Base-by-base conservation (phyloP, 2,797 vertebrate species). In the Spheniscus humboldti region DNA sequence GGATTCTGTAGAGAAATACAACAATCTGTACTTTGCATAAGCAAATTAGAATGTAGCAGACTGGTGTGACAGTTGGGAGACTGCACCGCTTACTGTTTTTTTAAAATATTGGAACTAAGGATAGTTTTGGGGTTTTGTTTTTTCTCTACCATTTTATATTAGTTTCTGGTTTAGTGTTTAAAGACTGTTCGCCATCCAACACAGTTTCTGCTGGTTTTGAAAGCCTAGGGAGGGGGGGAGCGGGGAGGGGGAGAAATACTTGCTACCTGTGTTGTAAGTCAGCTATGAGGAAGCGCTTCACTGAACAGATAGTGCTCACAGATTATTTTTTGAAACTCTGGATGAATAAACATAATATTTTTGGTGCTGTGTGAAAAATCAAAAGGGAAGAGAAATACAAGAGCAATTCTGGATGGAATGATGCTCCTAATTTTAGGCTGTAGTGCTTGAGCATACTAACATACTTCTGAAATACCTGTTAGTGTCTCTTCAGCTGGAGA, bases 251-350 rank as follows among this genome's bases (percentile, higher is more conserved):
- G 4, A 77, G 43, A 84, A 78, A 7, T 75, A 30, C 7, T 43
- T 79, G 37, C 10, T 55, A 14, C 14, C 3, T 67, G 6, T 71
- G 17, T 47, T 45, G 4, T 24, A 59, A 39, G 23, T 45, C 5
- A 31, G 3, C n/a, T 73, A 0, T 62, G 17, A 48, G 31, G 24
- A 62, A 43, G 37, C 0, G 1, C 2, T 3, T 67, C 7, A 17
- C 33, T 73, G 22, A 60, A 18, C 14, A 73, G 45, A 9, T 68
- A 57, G 7, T 37, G 17, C 33, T 82, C 10, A 60, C 9, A 37
- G 24, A 23, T 59, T 9, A 4, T 24, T 57, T 83, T 55, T 56
- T 69, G 1, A 37, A 68, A 35, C 41, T 66, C 11, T 39, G 0
- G 0, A 18, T 84, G 4, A 67, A 63, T 13, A 66, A 48, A 69